Conservation (phyloP, 2,113 vertebrate species). For the Dipodomys merriami region DNA sequence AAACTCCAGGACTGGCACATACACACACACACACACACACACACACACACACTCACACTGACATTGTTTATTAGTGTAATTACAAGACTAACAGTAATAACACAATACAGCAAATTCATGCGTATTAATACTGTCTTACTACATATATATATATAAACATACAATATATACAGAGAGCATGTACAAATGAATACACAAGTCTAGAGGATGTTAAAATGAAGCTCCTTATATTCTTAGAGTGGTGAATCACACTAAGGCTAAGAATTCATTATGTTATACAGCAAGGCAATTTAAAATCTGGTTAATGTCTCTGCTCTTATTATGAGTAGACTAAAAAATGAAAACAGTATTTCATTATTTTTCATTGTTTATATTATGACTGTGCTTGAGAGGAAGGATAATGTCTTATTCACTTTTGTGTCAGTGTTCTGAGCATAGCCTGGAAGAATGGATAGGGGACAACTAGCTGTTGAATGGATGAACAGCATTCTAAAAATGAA, state of each 20-base stretch:
- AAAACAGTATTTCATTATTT: slow-evolving; percentile 22
- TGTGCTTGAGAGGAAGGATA: background rate
- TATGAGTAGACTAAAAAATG: slow-evolving; percentile 20
- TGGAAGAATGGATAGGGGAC: background rate
- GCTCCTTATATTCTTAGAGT: slow-evolving; percentile 1
- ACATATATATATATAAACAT: background rate
- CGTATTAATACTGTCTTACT: background rate
- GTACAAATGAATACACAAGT: background rate
- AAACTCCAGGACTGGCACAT: no score
- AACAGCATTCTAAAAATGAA: background rate
- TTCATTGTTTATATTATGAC: slow-evolving; percentile 27
- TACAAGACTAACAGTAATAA: background rate
- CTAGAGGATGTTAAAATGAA: slow-evolving; percentile 22
- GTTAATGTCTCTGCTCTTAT: background rate
- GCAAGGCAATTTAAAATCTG: slow-evolving; percentile 35
- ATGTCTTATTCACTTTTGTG: slow-evolving; percentile 8
- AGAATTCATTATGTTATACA: slow-evolving; percentile 4
- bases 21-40: no score
- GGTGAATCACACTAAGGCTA: slow-evolving; percentile 6
- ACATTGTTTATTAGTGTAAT: background rate
- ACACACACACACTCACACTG: no score
- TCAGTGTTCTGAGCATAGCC: background rate
- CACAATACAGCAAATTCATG: background rate
- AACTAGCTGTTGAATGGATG: slow-evolving; percentile 15
- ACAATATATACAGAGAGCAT: background rate